Conservation (phyloP, 2,113 vertebrate species). For the Crotalus viridis region DNA sequence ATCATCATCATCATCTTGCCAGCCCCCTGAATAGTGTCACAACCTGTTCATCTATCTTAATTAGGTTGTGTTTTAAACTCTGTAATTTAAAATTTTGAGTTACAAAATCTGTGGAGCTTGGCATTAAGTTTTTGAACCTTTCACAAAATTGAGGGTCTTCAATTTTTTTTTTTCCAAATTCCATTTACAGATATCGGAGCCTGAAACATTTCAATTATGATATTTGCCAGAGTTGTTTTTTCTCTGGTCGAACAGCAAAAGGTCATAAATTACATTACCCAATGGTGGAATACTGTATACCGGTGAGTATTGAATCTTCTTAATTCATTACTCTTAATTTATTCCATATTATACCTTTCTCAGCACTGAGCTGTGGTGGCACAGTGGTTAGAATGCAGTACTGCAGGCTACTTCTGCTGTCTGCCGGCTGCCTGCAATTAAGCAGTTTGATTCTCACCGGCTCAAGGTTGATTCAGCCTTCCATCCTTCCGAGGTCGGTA, state of each 20-base stretch:
- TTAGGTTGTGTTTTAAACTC: not conserved
- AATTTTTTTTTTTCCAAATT: conserved; percentile 13
- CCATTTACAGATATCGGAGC: conserved; percentile 86
- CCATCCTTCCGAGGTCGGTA: no score
- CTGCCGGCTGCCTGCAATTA: no score
- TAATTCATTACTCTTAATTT: conserved; percentile 1
- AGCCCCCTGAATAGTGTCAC: not conserved
- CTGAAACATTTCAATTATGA: conserved; percentile 99
- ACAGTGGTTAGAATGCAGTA: no score
- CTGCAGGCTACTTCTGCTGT: no score
- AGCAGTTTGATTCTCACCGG: no score
- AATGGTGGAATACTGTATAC: conserved; percentile 98
- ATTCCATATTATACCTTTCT: not conserved
- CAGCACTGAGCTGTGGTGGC: no score
- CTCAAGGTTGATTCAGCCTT: no score
- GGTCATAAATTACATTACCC: conserved; percentile 98
- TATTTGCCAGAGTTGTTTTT: conserved; percentile 98
- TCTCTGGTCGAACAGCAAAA: conserved; percentile 95
- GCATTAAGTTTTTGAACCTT: not conserved
- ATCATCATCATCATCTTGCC: not conserved
- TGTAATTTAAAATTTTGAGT: not conserved
- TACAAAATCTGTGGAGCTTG: not conserved
- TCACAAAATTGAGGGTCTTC: not conserved
- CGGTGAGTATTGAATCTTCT: conserved; percentile 75
- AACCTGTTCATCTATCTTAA: not conserved